Evolutionary conservation across 2,888 invertebrate species (phyloP), one percentile per base, ranked within the genome.

Genomic region (Ellobium chinense): DNA sequence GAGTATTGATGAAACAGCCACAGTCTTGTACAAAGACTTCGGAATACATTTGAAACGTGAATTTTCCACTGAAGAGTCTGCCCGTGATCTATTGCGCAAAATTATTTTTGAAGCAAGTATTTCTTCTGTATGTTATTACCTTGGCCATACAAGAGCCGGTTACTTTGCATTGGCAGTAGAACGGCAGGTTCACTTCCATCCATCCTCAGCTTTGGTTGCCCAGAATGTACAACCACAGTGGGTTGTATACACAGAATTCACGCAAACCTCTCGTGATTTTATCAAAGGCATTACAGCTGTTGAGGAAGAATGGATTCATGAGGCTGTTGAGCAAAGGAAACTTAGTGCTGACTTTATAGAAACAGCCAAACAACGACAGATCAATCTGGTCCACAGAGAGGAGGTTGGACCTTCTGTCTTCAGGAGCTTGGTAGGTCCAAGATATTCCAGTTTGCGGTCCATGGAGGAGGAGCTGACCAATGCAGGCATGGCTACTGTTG

Each of bases 201-300:
- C 91, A 5, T 91, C 91, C 0, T 90, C 91, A 24, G 75, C 86
- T 9, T 54, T 91, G 18, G 73, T 79, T 12, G 63, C 85, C 31
- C 81, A 89, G 14, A 89, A 86, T 27, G 12, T 74, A 5, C 76
- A 81, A 9, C 91, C 91, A 21, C 83, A 87, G 29, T 90, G 90
- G 89, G 77, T 91, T 18, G 87, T 91, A 5, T 90, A 86, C 70
- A 86, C 88, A 62, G 85, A 88, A 68, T 81, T 90, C 12, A 75
- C 90, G 14, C 85, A 87, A 70, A 91, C 91, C 1, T 87, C 88
- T 9, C 78, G 80, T 54, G 87, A 88, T 36, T 91, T 88, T 78
- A 86, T 90, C 34, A 85, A 88, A 34, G 88, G 88, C 46, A 81
- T 90, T n/a, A 89, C 90, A 5, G 85, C 87, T 0, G 87, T 91